phyloP scores from a whole-genome alignment of 2,888 invertebrate species.

The Dermolepida albohirtum region DNA sequence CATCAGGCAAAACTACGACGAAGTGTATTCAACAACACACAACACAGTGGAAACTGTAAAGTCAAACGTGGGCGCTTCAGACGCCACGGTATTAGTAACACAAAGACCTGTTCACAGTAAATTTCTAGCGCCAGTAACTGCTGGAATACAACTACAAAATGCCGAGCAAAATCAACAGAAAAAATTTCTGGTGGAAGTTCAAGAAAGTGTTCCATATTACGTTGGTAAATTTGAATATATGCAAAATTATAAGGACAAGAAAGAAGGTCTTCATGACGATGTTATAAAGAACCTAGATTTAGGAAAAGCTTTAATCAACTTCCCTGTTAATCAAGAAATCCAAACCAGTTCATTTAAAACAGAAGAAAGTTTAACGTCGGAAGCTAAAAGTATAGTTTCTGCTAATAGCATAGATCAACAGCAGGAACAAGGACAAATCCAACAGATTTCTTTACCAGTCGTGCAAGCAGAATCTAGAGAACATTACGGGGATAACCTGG shows the following conservation, averaged over 20 bases:
- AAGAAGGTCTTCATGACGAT: constrained; percentile 10
- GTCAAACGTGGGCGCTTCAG: constrained; percentile 49
- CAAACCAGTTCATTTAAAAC: neutral
- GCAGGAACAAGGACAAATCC: constrained; percentile 52
- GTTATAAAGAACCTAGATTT: constrained; percentile 33
- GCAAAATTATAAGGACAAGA: constrained; percentile 59
- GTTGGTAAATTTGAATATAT: constrained; percentile 65
- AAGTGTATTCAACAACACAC: constrained; percentile 52
- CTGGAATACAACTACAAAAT: constrained; percentile 69
- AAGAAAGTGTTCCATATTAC: constrained; percentile 73
- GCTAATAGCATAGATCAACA: constrained; percentile 47
- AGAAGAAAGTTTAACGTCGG: neutral
- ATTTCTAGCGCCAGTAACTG: constrained; percentile 72
- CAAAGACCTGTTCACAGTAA: constrained; percentile 69
- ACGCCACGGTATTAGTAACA: constrained; percentile 65
- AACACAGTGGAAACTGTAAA: constrained; percentile 48
- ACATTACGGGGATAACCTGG: neutral
- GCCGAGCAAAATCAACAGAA: constrained; percentile 56
- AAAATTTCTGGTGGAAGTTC: constrained; percentile 71
- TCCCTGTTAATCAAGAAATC: constrained; percentile 23
- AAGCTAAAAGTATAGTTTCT: neutral
- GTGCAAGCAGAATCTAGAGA: neutral
- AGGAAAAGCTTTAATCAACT: constrained; percentile 30
- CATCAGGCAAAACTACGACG: constrained; percentile 37
- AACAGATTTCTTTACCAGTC: constrained; percentile 45